Evolutionary conservation across 2,888 invertebrate genomes (phyloP), one percentile per base, ranked within the genome.

Genomic region (Druceiella hillmani): DNA sequence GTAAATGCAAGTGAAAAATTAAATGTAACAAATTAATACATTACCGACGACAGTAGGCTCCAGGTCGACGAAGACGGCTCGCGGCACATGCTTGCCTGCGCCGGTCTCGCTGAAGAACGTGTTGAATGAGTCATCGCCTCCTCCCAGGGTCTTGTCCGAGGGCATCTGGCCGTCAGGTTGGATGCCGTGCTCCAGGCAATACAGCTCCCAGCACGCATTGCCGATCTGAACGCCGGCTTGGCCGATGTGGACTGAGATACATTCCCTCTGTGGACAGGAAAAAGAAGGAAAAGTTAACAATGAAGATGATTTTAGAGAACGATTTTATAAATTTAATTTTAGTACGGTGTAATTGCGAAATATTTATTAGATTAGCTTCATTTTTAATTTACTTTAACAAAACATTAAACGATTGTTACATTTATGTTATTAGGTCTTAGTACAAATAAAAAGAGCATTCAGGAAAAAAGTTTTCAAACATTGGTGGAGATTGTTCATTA

Each of bases 41-140:
- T 73, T 57, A 84, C 89, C 87, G 38, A 94, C 89, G 22, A 93
- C 93, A 49, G 92, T 92, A 39, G 93, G 93, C 60, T 94, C 93
- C 52, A 93, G 72, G 58, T 94, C 93, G 4, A 94, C 87, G 56
- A 91, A 90, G 24, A 92, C 86, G 1, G 85, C 88, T 36, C 92
- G 72, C 0, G 92, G 92, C 15, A 92, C 91, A 55, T 92, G 90
- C 58, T 93, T 85, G 14, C 84, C 85, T 1, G 81, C 75, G 9
- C 79, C 79, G 9, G 84, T 84, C 55, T 85, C 84, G 46, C 81
- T 81, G 64, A 85, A 85, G 66, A 85, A 85, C 6, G 84, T 84
- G 61, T 83, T 84, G 61, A 84, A 85, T 36, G 81, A 81, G 61
- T 85, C 84, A 52, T 85, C 84, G 28, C 81, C 83, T 3, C 81